These are phyloP conservation scores for Bolborhynchus lineola DNA, from an alignment of 2,113 vertebrate genomes.

Conservation along the genomic window DNA sequence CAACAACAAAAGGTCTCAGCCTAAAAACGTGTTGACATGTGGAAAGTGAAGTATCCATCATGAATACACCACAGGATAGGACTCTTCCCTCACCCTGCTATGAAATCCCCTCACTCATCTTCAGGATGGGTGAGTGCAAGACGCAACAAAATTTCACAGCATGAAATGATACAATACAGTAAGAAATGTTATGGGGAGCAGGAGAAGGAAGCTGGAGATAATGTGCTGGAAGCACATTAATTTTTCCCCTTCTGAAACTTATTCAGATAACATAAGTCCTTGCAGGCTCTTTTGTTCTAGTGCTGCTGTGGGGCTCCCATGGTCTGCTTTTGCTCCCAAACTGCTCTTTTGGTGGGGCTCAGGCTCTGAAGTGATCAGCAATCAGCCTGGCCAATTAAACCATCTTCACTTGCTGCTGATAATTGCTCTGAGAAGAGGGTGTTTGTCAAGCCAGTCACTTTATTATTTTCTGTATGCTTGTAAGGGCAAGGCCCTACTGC, in stretches of 20 bases:
- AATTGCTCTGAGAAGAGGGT: not conserved
- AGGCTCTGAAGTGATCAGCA: not conserved
- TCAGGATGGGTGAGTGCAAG: not conserved
- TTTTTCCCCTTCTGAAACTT: not conserved
- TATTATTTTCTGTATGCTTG: not conserved
- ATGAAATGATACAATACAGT: not conserved
- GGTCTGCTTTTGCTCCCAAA: not conserved
- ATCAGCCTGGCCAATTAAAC: not conserved
- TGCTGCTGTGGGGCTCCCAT: not conserved
- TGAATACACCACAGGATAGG: not conserved
- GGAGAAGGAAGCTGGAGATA: not conserved
- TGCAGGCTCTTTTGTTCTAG: not conserved
- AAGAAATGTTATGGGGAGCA: not conserved
- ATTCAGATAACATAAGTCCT: not conserved
- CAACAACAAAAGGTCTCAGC: not conserved
- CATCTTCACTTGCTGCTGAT: not conserved
- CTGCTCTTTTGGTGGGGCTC: not conserved
- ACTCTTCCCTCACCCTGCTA: not conserved
- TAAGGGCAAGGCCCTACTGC: not conserved
- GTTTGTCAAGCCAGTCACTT: not conserved
- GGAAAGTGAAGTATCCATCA: not conserved
- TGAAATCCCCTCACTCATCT: not conserved
- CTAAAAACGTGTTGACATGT: not conserved
- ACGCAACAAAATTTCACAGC: not conserved
- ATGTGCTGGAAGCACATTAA: not conserved